A percentile compares a stretch with the other conserved stretches of the same genome.
phyloP scores from a whole-genome alignment of 1,140 invertebrate genomes.

The Harpegnathos saltator region DNA sequence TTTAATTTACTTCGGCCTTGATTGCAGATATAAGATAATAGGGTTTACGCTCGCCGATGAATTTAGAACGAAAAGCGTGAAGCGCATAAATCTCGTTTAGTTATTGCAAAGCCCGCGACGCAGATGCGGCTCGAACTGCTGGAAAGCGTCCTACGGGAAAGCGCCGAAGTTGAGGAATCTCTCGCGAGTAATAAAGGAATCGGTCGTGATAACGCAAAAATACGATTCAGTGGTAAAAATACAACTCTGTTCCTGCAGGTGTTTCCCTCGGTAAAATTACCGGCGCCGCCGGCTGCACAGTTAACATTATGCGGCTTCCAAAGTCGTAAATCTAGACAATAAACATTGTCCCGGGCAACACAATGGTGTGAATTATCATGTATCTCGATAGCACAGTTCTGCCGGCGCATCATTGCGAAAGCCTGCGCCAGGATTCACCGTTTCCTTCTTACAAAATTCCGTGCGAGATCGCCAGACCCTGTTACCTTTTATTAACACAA shows the following conservation, averaged over 20 bases:
- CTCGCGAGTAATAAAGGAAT: no score
- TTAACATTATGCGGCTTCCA: conserved; percentile 36
- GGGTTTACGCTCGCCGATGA: not conserved
- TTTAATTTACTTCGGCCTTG: conserved; percentile 10
- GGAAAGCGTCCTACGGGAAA: no score
- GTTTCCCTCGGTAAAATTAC: conserved; percentile 27
- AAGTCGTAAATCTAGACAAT: conserved; percentile 70
- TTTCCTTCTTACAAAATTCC: conserved; percentile 60
- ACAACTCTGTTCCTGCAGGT: conserved; percentile 4
- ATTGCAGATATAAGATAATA: conserved; percentile 8
- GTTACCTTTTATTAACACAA: conserved; percentile 45
- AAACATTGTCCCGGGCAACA: conserved; percentile 75
- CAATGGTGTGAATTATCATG: conserved; percentile 77
- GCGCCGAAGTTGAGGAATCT: no score
- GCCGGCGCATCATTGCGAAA: conserved; percentile 63
- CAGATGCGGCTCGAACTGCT: no score
- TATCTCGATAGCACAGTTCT: conserved; percentile 69
- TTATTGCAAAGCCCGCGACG: not conserved
- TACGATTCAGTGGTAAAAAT: not conserved
- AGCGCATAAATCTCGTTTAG: conserved; percentile 5
- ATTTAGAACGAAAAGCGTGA: not conserved
- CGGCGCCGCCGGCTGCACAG: conserved; percentile 7
- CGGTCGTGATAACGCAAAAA: no score
- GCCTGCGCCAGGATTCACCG: conserved; percentile 36
- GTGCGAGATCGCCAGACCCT: conserved; percentile 29